phyloP scores from a whole-genome alignment of 2,113 vertebrate species.

The Asarcornis scutulata region DNA sequence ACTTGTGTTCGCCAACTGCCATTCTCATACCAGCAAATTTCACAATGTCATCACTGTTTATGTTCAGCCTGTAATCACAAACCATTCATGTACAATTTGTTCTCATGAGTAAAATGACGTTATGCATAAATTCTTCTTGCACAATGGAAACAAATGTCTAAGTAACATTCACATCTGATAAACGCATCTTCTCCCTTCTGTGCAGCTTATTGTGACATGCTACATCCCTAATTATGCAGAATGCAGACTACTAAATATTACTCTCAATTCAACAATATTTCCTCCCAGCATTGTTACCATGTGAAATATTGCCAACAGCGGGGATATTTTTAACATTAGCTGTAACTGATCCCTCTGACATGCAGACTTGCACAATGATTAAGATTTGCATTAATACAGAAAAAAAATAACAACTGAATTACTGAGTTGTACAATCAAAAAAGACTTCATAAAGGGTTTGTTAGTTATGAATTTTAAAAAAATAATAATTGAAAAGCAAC shows the following conservation, averaged over 20 bases:
- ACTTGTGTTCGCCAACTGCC: neutral
- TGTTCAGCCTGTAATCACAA: slow-evolving; percentile 11
- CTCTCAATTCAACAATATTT: neutral
- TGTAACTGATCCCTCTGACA: neutral
- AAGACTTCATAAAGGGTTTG: neutral
- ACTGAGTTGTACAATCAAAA: neutral
- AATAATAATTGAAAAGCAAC: neutral
- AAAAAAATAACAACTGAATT: neutral
- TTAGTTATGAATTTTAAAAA: neutral
- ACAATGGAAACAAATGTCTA: slow-evolving; percentile 30
- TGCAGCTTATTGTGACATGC: neutral
- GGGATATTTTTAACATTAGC: neutral
- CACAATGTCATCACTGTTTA: neutral
- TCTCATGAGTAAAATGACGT: slow-evolving; percentile 12
- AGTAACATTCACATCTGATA: slow-evolving; percentile 3
- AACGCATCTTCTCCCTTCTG: neutral
- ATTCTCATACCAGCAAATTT: neutral
- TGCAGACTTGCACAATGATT: neutral
- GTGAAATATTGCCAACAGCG: neutral
- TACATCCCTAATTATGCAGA: neutral
- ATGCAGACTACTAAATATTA: neutral
- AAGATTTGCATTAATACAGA: neutral
- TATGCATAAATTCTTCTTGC: slow-evolving; percentile 19
- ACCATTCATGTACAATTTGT: neutral
- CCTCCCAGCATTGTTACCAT: neutral